Base-by-base conservation (phyloP, 2,888 invertebrate species). In the Sialis fuliginosa region DNA sequence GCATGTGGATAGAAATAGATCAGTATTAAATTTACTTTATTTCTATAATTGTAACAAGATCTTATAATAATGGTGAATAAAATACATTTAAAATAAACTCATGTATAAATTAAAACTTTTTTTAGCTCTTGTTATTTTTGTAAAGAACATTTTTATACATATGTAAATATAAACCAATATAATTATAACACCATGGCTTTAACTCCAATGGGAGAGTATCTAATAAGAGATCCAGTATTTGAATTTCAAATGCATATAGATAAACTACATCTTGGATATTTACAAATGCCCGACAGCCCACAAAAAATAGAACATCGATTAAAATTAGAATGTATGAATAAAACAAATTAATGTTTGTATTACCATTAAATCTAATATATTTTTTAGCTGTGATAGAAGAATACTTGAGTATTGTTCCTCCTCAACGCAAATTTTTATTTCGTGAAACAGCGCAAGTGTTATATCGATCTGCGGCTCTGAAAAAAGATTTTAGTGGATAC, bases 241-340 rank as follows among this genome's bases (percentile, higher is more conserved):
- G 77, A 79, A 56, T 66, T 88, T 54, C 82, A 80, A 74, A 70
- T 74, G 52, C 79, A 79, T 60, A 81, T 89, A 57, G 76, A 84
- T 57, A 72, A 76, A 53, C 74, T 80, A 45, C 88, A 88, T 67
- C 77, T 85, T 65, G 77, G 73, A 54, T 89, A 84, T 66, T 69
- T 88, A 49, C 80, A 83, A 60, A 79, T 81, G 30, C 87, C 88
- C 56, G 86, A 87, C 58, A 81, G 81, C 58, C 77, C 81, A 9
- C 74, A 80, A 55, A 87, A 87, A 61, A 64, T 87, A 45, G 77
- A 81, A 51, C 79, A 81, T 57, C 74, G 83, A 56, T 77, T 76
- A 53, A 82, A 82, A 62, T 65, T 88, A 31, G 85, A 87, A 75
- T 81, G 85, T 84, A 63, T 10, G 9, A 30, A 33, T 32, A 22